Conservation (phyloP, 1,140 invertebrate genomes). For the Vollenhovia emeryi region DNA sequence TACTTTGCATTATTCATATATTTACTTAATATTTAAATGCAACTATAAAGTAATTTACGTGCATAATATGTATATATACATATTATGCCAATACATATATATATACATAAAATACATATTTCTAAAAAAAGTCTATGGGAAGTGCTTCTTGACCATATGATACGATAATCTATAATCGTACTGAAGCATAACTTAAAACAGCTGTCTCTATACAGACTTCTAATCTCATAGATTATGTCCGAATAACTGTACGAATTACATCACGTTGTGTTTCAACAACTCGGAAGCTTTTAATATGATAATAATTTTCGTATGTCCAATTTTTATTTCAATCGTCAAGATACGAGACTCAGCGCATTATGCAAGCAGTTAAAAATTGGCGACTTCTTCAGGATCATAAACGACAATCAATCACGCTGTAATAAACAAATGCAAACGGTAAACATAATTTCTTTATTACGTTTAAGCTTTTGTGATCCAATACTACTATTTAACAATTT, state of each 20-base stretch:
- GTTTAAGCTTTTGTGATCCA: not conserved
- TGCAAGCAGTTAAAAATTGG: conserved; percentile 36
- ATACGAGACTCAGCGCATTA: conserved; percentile 16
- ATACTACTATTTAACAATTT: not conserved
- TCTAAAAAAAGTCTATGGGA: conserved; percentile 8
- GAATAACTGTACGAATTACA: conserved; percentile 20
- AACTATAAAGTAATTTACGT: conserved; percentile 25
- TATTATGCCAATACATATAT: not conserved
- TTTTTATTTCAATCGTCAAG: conserved; percentile 24
- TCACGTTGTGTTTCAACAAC: not conserved
- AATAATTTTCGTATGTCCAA: conserved; percentile 12
- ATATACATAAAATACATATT: conserved; percentile 20
- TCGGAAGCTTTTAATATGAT: conserved; percentile 13
- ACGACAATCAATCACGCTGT: conserved; percentile 30
- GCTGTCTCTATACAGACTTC: not conserved
- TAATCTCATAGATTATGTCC: conserved; percentile 17
- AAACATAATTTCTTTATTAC: conserved; percentile 27
- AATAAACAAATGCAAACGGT: conserved; percentile 38
- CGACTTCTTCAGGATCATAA: conserved; percentile 51
- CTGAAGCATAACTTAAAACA: conserved; percentile 10
- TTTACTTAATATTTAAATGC: conserved; percentile 13
- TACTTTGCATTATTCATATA: conserved; percentile 16
- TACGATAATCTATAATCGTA: conserved; percentile 18
- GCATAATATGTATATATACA: conserved; percentile 4
- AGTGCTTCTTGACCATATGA: not conserved